A percentile compares a stretch with the other conserved stretches of the same genome.
Conservation (phyloP, 1,140 invertebrate species). For the Homalodisca vitripennis region DNA sequence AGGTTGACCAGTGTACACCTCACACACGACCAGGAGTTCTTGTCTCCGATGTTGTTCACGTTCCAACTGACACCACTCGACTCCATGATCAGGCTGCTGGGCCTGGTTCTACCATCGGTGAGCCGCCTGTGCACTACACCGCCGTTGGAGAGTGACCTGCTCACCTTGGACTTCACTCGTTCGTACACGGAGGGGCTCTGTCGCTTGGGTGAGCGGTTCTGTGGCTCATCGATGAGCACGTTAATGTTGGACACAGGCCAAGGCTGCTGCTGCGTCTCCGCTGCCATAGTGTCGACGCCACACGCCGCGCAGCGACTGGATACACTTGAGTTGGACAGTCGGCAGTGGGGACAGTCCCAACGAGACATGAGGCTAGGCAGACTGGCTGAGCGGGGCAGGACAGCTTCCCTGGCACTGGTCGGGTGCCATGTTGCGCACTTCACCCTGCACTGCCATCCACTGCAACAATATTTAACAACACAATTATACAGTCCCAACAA, state of each 20-base stretch:
- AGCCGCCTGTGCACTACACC: slow-evolving; percentile 32
- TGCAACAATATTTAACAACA: slow-evolving; percentile 4
- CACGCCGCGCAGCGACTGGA: slow-evolving; percentile 38
- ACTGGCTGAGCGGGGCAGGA: slow-evolving; percentile 32
- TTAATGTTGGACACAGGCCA: slow-evolving; percentile 27
- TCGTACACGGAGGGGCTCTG: slow-evolving; percentile 58
- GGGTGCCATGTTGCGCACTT: slow-evolving; percentile 9
- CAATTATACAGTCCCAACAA: slow-evolving; percentile 44
- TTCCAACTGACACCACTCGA: slow-evolving; percentile 40
- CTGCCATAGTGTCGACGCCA: slow-evolving; percentile 32
- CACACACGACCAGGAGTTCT: slow-evolving; percentile 57
- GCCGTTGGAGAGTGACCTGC: slow-evolving; percentile 55
- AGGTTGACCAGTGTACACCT: slow-evolving; percentile 59
- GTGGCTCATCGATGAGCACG: slow-evolving; percentile 31
- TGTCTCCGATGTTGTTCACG: slow-evolving; percentile 47
- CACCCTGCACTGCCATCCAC: slow-evolving; percentile 8
- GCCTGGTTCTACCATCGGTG: slow-evolving; percentile 18
- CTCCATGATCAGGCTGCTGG: slow-evolving; percentile 40
- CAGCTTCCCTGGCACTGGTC: not conserved
- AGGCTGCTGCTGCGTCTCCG: not conserved
- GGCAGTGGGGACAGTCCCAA: slow-evolving; percentile 45
- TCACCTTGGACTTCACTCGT: slow-evolving; percentile 58
- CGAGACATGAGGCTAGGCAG: slow-evolving; percentile 36
- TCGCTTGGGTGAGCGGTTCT: slow-evolving; percentile 52
- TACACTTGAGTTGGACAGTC: slow-evolving; percentile 44